Base-by-base conservation (phyloP, 1,140 invertebrate genomes). In the Lepidurus packardi region DNA sequence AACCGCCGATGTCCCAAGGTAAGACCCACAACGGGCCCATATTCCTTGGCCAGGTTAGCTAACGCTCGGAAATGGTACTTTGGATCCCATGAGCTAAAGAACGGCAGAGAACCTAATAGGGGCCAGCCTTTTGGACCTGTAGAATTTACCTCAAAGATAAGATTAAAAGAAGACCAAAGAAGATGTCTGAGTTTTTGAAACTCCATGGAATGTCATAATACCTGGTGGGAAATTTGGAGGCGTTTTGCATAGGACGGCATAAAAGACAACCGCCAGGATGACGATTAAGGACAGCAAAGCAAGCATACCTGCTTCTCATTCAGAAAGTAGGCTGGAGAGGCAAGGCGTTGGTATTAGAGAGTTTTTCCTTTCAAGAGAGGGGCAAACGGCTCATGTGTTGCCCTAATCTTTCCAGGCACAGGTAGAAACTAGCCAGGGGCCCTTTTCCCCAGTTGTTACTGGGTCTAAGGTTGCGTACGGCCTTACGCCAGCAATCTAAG, bases 1-100 rank as follows among this genome's bases (percentile, higher is more conserved):
- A 78, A 74, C 10, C 47, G 74, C 8, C 73, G 44, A 21, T 78
- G 78, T 21, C 43, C n/a, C 7, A 78, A n/a, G 10, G 42, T 74
- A 9, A 78, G 11, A 9, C 78, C 78, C 16, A 78, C 43, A 24
- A 78, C 73, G 13, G 73, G 42, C 21, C 78, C 78, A 44, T 78
- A 78, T 11, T 43, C n/a, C 47, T 44, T 24, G 10, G 78, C 74
- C 7, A 78, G 11, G 24, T 78, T 74, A 0, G 21, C 34, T 7
- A 78, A 75, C 13, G 78, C 73, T 25, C 75, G 74, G 34, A 73
- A 78, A 8, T 47, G 73, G 11, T 74, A 75, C 53, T 65, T 65
- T 65, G 53, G 53, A 65, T 65, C 53, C 53, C 53, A 65, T 65
- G 7, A 21, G 21, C 13, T 65, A 21, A 65, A 65, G 13, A 65